Conservation (phyloP, 2,113 vertebrate genomes). For the Baryphthengus martii region DNA sequence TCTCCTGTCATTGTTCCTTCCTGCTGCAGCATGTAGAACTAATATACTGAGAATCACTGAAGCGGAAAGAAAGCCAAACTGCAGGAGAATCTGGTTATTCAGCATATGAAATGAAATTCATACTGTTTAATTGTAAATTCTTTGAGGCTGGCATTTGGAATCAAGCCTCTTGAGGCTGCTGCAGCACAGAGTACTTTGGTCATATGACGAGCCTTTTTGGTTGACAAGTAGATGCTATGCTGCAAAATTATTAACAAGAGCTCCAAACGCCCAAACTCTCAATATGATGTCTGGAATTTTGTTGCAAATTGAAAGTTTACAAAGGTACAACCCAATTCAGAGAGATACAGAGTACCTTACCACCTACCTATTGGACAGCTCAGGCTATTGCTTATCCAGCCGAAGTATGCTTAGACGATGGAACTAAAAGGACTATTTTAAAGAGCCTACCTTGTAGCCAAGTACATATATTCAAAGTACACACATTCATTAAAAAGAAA, state of each 20-base stretch:
- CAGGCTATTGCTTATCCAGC: neutral
- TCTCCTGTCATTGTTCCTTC: neutral
- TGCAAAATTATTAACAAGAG: neutral
- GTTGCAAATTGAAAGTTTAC: neutral
- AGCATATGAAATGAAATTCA: neutral
- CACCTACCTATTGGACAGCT: neutral
- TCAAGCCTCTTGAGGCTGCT: neutral
- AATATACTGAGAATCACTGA: neutral
- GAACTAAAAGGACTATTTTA: neutral
- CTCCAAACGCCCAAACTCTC: neutral
- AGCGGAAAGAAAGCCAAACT: neutral
- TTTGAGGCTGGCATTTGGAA: neutral
- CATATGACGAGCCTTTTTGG: neutral
- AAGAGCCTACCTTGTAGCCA: neutral
- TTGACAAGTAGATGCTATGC: neutral
- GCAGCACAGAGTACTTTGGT: neutral
- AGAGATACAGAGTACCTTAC: neutral
- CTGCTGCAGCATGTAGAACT: neutral
- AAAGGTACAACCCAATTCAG: neutral
- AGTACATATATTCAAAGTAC: neutral
- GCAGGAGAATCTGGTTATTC: neutral
- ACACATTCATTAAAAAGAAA: neutral
- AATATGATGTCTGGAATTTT: neutral
- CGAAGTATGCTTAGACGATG: neutral
- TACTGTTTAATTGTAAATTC: neutral